Conservation (phyloP, 2,888 invertebrate species). For the Pyrrhia umbra region DNA sequence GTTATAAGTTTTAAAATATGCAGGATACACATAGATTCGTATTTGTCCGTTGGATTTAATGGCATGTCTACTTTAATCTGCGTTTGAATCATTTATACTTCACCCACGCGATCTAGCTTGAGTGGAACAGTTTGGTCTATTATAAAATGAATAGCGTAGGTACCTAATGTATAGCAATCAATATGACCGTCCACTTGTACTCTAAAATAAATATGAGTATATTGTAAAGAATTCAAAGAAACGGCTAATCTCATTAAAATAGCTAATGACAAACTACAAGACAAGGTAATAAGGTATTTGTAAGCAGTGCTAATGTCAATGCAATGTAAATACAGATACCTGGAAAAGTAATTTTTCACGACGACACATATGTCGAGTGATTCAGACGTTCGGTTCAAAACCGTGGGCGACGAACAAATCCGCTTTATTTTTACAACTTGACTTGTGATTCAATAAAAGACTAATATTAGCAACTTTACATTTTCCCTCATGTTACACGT, state of each 20-base stretch:
- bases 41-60: not conserved
- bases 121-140: not conserved
- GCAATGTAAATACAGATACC: conserved; percentile 68
- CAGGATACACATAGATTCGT: conserved; percentile 1
- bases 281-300: conserved; percentile 32
- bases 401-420: conserved; percentile 80
- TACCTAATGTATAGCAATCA: not conserved
- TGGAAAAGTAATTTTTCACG: conserved; percentile 74
- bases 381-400: conserved; percentile 69
- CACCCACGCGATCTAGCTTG: conserved; percentile 9
- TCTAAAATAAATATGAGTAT: conserved; percentile 1
- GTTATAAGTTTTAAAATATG: not conserved
- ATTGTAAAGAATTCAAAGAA: conserved; percentile 31
- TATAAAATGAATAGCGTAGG: not conserved
- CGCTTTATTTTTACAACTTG: conserved; percentile 79
- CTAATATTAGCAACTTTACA: conserved; percentile 72
- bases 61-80: conserved; percentile 2
- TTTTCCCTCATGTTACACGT: conserved; percentile 47
- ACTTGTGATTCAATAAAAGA: conserved; percentile 78
- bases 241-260: conserved; percentile 55
- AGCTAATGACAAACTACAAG: conserved; percentile 37
- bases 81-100: not conserved
- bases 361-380: conserved; percentile 70
- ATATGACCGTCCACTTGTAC: conserved; percentile 1
- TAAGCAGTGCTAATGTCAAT: conserved; percentile 59